Base-by-base conservation (phyloP, 2,888 invertebrate genomes). In the Dermolepida albohirtum region DNA sequence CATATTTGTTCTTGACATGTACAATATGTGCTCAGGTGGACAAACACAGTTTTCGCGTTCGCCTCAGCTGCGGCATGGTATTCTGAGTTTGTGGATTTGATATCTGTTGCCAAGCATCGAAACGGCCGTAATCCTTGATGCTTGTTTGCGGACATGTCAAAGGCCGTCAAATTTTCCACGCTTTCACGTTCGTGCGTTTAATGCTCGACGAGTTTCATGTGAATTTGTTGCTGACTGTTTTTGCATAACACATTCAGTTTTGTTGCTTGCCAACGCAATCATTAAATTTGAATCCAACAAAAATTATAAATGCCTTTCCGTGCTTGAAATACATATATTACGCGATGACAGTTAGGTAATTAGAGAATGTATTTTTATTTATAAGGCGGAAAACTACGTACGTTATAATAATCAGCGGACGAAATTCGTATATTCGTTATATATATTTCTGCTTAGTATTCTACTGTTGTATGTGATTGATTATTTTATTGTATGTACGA, bases 11-110 rank as follows among this genome's bases (percentile, higher is more conserved):
- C 71, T 71, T 67, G 70, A 70, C 72, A 44, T 59, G 44, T 67
- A 65, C 70, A 69, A 68, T 73, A 73, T 73, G 71, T 73, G 71
- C 70, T 71, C 72, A 73, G 72, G 72, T 73, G 72, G 68, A 70
- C 72, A 73, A 71, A 73, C 70, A 72, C 59, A 44, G 29, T 59
- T 44, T 29, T 54, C 57, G 4, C 43, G 57, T 57, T 16, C 44
- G 44, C 44, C n/a, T 59, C 59, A 29, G 11, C 10, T 16, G 27
- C 50, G 52, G 66, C 10, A 40, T 49, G 40, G 55, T 49, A 50
- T 55, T 66, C 34, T 17, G 47, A 66, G 55, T 57, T 66, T 39
- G 66, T 66, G 66, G 59, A 59, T 59, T 57, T 57, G 57, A 66
- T 66, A 66, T 66, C 66, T 50, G 57, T 47, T 29, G 16, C 16